Conservation (phyloP, 2,797 vertebrate genomes). For the Danio choprae region DNA sequence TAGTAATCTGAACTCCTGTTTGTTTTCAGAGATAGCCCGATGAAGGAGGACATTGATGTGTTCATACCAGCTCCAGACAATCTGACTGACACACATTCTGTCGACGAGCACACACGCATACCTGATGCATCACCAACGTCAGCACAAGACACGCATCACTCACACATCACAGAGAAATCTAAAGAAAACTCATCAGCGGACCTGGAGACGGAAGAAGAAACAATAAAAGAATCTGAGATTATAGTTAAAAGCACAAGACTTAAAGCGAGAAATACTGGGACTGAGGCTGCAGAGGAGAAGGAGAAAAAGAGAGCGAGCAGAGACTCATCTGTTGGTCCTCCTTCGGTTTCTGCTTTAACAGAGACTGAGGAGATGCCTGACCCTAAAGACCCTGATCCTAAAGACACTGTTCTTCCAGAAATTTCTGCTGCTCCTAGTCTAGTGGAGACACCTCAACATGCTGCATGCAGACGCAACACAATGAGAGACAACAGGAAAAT, state of each 20-base stretch:
- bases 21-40: constrained; percentile 69
- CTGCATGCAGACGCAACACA: constrained; percentile 27
- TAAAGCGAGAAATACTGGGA: background rate
- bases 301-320: constrained; percentile 7
- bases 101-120: constrained; percentile 66
- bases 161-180: background rate
- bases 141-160: background rate
- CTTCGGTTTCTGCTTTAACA: background rate
- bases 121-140: constrained; percentile 26
- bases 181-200: background rate
- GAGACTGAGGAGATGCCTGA: constrained; percentile 16
- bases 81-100: constrained; percentile 68
- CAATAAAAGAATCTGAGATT: background rate
- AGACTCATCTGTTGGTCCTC: background rate
- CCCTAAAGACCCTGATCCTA: constrained; percentile 25
- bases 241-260: background rate
- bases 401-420: background rate
- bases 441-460: constrained; percentile 26
- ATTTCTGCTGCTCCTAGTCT: constrained; percentile 5
- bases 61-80: constrained; percentile 69
- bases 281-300: background rate
- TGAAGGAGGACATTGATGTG: constrained; percentile 73
- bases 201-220: background rate
- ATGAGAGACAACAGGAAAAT: constrained; percentile 65
- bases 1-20: constrained; percentile 16